Base-by-base conservation (phyloP, 2,113 vertebrate species). In the Alaudala cheleensis region DNA sequence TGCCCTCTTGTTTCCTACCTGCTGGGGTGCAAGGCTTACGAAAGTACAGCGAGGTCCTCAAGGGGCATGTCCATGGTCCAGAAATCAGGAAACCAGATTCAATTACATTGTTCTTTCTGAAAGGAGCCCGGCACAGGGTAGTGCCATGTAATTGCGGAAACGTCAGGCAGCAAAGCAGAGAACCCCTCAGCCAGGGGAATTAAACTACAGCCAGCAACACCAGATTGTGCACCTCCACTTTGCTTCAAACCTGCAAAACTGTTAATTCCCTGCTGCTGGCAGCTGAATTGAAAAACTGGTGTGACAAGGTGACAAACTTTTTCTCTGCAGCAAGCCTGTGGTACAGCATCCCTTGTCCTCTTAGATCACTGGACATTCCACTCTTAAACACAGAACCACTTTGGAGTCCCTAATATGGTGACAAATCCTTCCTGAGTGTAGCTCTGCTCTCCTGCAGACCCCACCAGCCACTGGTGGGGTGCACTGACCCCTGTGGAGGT, bases 381-480 rank as follows among this genome's bases (percentile, higher is more conserved):
- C 53, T 81, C 60, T 77, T 65, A 92, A 66, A 58, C 14, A 28
- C 44, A 53, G 40, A 50, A 39, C 47, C 2, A 29, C 16, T 22
- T 22, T 51, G 0, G 1, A 80, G 53, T n/a, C 26, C 9, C 40
- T 28, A 14, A 34, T 15, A 23, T 0, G 0, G 34, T 12, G 45
- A 37, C n/a, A 14, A 70, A 56, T 29, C n/a, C 24, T n/a, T 73
- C 45, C 5, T 3, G 18, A 17, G 34, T 25, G 15, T 16, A 49
- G 14, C 25, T 88, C 25, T 40, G 74, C 13, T 29, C 19, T 80
- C 54, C 19, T 10, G 31, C 53, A 78, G 28, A 34, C 16, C 49
- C 10, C 49, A 26, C 21, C 60, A 64, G 65, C 33, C 14, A 22
- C 7, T 0, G 22, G 39, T 4, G 2, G 25, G 50, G 25, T 22